Evolutionary conservation across 2,888 invertebrate species (phyloP), one percentile per base, ranked within the genome.

Genomic region (Hydropsyche betteni): DNA sequence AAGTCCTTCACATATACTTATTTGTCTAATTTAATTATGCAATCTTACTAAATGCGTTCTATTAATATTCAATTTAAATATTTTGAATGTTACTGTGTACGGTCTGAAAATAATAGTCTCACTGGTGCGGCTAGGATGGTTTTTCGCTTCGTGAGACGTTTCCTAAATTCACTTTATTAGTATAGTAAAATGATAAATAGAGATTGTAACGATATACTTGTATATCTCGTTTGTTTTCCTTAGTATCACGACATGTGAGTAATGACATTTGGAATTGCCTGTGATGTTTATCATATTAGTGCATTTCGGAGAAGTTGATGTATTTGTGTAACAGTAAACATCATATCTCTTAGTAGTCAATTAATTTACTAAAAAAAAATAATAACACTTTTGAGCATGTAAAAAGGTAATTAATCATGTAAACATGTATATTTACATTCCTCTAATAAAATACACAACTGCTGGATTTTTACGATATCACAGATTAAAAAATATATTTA

Each of bases 251-350:
- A 36, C 69, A 69, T 70, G 70, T 53, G 70, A 70, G 51, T 53
- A 53, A 53, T 44, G 12, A 70, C 51, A 33, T 69, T 69, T 69
- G 51, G 69, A 69, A 69, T 38, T 69, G 69, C 69, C 69, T 69
- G 69, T 69, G 69, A 69, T 69, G 69, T 69, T 69, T 69, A 69
- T 50, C 51, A 44, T 50, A 16, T 14, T 69, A 14, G 69, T n/a
- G 38, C 24, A 10, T 44, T 69, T 44, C 38, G 69, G 69, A 69
- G 50, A 69, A 44, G n/a, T 69, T 69, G 69, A 69, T 69, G 69
- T 69, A 69, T 69, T 50, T 69, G 69, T 69, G 14, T 69, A 51
- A 69, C 69, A 69, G 69, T 69, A 51, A 68, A 68, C 68, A 68
- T 68, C 68, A 68, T 68, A 68, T 68, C 68, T 68, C 68, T 14